Evolutionary conservation across 2,888 invertebrate species (phyloP).

Genomic region (Meta bourneti): DNA sequence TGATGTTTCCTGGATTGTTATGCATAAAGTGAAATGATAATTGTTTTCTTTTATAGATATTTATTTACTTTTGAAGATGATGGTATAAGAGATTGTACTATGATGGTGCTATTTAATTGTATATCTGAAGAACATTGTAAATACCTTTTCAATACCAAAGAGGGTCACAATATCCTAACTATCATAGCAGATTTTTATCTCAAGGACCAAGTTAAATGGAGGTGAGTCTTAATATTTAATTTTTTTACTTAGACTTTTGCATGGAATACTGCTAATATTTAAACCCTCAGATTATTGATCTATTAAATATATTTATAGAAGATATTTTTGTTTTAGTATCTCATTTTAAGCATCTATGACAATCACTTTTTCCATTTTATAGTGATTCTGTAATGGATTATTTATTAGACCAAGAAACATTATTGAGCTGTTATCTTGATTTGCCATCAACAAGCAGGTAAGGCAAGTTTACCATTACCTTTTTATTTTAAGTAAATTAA

Average conservation of each 20-base stretch:
- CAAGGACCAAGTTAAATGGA: slow-evolving; percentile 50
- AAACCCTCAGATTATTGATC: neutral
- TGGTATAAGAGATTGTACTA: slow-evolving; percentile 46
- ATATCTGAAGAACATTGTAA: slow-evolving; percentile 34
- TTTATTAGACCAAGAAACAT: slow-evolving; percentile 38
- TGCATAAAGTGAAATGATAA: neutral
- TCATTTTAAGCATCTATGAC: too few relatives aligned
- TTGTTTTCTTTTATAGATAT: slow-evolving; percentile 9
- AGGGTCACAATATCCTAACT: slow-evolving; percentile 38
- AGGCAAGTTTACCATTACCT: neutral
- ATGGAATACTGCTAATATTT: neutral
- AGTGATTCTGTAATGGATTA: slow-evolving; percentile 57
- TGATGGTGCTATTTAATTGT: slow-evolving; percentile 67
- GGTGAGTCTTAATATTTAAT: slow-evolving; percentile 19
- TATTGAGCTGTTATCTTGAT: slow-evolving; percentile 41
- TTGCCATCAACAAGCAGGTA: slow-evolving; percentile 49
- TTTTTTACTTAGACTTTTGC: neutral
- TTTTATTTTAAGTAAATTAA: too few relatives aligned
- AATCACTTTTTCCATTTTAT: neutral
- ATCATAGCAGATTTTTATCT: slow-evolving; percentile 31
- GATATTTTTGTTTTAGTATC: too few relatives aligned
- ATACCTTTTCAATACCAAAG: slow-evolving; percentile 31
- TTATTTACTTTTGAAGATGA: slow-evolving; percentile 27
- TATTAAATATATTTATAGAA: too few relatives aligned
- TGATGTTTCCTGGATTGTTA: neutral